Conservation (phyloP, 2,888 invertebrate genomes). For the Nomada fabriciana region DNA sequence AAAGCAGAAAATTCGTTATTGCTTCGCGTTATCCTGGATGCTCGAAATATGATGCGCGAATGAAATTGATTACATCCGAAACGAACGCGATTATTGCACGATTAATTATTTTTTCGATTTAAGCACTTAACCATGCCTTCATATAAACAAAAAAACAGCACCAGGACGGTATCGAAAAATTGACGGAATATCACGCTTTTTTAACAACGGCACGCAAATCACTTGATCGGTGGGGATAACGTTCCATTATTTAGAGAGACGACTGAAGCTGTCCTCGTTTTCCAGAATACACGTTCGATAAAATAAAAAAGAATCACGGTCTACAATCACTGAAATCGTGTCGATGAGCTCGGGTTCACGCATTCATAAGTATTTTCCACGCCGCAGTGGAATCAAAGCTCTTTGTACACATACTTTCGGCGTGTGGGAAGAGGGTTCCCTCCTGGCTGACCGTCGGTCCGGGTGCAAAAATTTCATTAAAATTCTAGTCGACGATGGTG, state of each 20-base stretch:
- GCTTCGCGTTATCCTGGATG: not conserved
- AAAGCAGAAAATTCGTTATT: not conserved
- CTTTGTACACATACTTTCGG: constrained; percentile 1
- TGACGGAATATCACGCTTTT: constrained; percentile 15
- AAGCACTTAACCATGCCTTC: constrained; percentile 26
- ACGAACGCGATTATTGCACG: constrained; percentile 18
- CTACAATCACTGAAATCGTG: constrained; percentile 15
- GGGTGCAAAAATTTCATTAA: constrained; percentile 50
- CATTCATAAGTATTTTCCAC: constrained; percentile 12
- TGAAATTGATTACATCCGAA: not conserved
- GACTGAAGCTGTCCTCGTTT: not conserved
- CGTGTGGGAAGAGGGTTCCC: not conserved
- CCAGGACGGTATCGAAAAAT: constrained; percentile 7
- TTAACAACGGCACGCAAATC: not conserved
- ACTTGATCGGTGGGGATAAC: constrained; percentile 14
- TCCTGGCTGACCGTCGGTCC: not conserved
- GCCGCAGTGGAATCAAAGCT: not conserved
- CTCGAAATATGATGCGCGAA: not conserved
- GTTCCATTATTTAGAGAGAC: constrained; percentile 25
- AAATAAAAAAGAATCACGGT: constrained; percentile 16
- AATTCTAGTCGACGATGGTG: constrained; percentile 34
- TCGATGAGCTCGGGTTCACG: not conserved
- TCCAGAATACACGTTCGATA: not conserved
- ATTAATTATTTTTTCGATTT: not conserved
- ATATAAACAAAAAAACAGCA: not conserved